Conservation (phyloP, 2,888 invertebrate genomes). For the Trissoscelio sp. region DNA sequence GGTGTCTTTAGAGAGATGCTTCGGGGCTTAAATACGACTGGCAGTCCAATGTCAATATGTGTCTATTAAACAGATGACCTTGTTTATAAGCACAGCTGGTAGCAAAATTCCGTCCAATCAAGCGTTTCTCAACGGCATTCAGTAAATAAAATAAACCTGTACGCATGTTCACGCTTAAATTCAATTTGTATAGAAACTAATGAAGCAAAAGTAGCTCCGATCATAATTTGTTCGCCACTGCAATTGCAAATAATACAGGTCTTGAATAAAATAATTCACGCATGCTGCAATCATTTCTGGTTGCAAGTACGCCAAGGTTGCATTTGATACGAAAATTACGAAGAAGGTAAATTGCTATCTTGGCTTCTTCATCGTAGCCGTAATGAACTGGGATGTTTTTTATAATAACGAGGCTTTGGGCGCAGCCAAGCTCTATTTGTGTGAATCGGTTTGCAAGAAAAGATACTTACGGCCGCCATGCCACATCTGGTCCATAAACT, state of each 20-base stretch:
- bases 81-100: conserved; percentile 67
- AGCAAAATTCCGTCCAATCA: conserved; percentile 43
- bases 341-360: conserved; percentile 62
- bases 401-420: conserved; percentile 48
- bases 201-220: conserved; percentile 8
- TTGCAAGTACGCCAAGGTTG: conserved; percentile 35
- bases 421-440: conserved; percentile 26
- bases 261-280: conserved; percentile 11
- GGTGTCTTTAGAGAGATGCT: conserved; percentile 40
- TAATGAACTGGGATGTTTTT: conserved; percentile 58
- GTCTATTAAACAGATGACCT: conserved; percentile 67
- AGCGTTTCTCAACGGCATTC: conserved; percentile 23
- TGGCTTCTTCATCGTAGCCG: conserved; percentile 42
- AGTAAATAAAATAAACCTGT: conserved; percentile 8
- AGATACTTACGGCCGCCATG: conserved; percentile 31
- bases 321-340: conserved; percentile 53
- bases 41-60: conserved; percentile 52
- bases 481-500: conserved; percentile 57
- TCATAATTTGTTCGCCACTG: conserved; percentile 19
- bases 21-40: too few species aligned
- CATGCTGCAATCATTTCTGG: conserved; percentile 2
- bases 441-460: conserved; percentile 51
- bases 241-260: conserved; percentile 35
- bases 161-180: neutral
- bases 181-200: conserved; percentile 27